phyloP scores from a whole-genome alignment of 2,797 vertebrate genomes.

The Galagoides demidoff region DNA sequence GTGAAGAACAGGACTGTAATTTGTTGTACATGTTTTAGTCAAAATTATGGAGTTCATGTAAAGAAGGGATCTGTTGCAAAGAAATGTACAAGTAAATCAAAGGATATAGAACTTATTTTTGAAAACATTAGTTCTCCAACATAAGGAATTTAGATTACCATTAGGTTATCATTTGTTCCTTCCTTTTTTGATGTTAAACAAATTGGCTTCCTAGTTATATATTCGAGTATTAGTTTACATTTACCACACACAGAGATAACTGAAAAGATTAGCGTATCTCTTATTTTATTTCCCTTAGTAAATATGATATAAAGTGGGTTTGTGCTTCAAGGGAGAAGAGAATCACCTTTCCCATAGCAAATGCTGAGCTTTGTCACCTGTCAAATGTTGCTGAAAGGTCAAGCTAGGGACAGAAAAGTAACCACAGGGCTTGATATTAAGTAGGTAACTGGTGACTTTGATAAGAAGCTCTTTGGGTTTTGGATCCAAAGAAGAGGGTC shows the following conservation, averaged over 20 bases:
- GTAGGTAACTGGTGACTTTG: too few relatives aligned
- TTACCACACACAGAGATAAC: neutral
- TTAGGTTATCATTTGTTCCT: neutral
- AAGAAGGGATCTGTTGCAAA: slow-evolving; percentile 44
- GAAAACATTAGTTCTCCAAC: slow-evolving; percentile 7
- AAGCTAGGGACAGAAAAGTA: too few relatives aligned
- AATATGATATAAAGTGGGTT: slow-evolving; percentile 26
- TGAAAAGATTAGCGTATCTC: neutral
- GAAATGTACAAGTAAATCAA: slow-evolving; percentile 49
- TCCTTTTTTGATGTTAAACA: neutral
- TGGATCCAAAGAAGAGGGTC: too few relatives aligned
- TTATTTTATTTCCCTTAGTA: slow-evolving; percentile 7
- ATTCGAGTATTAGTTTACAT: slow-evolving; percentile 45
- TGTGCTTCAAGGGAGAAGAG: neutral
- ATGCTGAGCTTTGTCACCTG: neutral
- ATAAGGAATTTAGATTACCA: slow-evolving; percentile 40
- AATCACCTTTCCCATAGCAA: slow-evolving; percentile 8
- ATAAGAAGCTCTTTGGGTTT: too few relatives aligned
- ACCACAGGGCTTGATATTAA: too few relatives aligned
- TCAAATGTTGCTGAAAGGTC: too few relatives aligned
- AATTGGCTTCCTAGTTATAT: slow-evolving; percentile 18
- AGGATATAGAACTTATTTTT: slow-evolving; percentile 34
- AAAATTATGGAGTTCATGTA: slow-evolving; percentile 58
- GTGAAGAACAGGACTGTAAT: slow-evolving; percentile 58
- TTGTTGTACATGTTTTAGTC: slow-evolving; percentile 67